Evolutionary conservation across 2,888 invertebrate species (phyloP).

Genomic region (Clusia tigrina): DNA sequence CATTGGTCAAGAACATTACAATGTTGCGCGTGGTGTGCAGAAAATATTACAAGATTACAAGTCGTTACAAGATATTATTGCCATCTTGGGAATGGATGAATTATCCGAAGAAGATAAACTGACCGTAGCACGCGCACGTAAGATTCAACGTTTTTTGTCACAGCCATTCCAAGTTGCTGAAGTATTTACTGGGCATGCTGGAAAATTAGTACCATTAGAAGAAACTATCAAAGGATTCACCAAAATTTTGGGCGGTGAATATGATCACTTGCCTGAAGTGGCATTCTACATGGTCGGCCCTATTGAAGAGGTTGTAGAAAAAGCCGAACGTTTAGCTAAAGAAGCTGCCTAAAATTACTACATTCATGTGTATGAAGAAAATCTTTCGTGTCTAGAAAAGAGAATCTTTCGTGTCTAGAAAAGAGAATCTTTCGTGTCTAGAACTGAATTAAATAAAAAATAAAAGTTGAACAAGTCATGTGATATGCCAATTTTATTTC

Average conservation of each 20-base stretch:
- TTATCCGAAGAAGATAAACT: constrained; percentile 94
- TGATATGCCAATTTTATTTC: too few species aligned
- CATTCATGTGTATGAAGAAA: background rate
- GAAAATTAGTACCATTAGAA: constrained; percentile 85
- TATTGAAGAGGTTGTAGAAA: constrained; percentile 85
- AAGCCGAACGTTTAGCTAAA: constrained; percentile 71
- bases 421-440: background rate
- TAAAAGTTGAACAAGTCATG: too few species aligned
- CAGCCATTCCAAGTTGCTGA: constrained; percentile 93
- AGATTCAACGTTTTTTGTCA: constrained; percentile 92
- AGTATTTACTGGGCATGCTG: constrained; percentile 90
- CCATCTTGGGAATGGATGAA: constrained; percentile 92
- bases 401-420: background rate
- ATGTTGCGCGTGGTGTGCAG: constrained; percentile 87
- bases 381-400: background rate
- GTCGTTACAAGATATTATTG: constrained; percentile 86
- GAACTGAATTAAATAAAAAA: constrained; percentile 14
- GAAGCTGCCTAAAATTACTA: constrained; percentile 41
- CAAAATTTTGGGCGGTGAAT: constrained; percentile 81
- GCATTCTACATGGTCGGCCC: constrained; percentile 97
- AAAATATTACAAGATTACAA: constrained; percentile 87
- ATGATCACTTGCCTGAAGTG: constrained; percentile 91
- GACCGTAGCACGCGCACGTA: constrained; percentile 90
- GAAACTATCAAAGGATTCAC: constrained; percentile 91
- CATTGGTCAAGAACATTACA: constrained; percentile 88